Conservation (phyloP, 2,888 invertebrate genomes). For the Lasioglossum malachurum region DNA sequence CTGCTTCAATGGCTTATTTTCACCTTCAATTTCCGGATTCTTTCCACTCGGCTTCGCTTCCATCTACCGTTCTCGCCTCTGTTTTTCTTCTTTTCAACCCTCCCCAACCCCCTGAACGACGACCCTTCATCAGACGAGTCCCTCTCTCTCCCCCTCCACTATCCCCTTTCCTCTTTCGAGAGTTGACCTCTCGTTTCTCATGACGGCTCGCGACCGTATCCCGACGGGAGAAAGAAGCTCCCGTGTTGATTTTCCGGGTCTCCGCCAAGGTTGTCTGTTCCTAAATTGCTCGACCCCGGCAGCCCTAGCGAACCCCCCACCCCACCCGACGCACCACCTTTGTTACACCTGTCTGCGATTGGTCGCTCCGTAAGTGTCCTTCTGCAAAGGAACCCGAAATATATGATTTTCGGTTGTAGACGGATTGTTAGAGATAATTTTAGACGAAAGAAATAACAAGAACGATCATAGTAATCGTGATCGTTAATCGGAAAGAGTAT, state of each 20-base stretch:
- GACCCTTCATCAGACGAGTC: constrained; percentile 53
- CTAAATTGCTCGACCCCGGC: constrained; percentile 40
- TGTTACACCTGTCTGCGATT: background rate
- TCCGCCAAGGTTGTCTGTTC: constrained; percentile 36
- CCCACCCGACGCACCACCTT: background rate
- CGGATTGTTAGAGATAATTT: too few species aligned
- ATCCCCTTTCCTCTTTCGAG: constrained; percentile 13
- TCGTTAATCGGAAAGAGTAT: background rate
- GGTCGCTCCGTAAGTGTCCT: background rate
- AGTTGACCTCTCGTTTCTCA: constrained; percentile 46
- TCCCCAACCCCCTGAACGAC: background rate
- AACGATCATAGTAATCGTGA: background rate
- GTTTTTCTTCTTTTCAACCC: constrained; percentile 15
- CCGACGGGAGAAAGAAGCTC: constrained; percentile 63
- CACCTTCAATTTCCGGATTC: constrained; percentile 11
- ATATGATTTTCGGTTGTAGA: background rate
- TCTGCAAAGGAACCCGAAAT: background rate
- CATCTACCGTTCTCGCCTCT: background rate
- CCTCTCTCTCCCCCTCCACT: constrained; percentile 24
- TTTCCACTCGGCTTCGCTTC: background rate
- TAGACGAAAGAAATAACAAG: too few species aligned
- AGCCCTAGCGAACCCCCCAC: background rate
- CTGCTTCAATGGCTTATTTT: background rate
- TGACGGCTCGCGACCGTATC: constrained; percentile 39
- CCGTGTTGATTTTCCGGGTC: constrained; percentile 63